Percentiles rank a stretch among this genome's conserved stretches.
Conservation (phyloP, 2,113 vertebrate genomes). For the Takifugu flavidus region DNA sequence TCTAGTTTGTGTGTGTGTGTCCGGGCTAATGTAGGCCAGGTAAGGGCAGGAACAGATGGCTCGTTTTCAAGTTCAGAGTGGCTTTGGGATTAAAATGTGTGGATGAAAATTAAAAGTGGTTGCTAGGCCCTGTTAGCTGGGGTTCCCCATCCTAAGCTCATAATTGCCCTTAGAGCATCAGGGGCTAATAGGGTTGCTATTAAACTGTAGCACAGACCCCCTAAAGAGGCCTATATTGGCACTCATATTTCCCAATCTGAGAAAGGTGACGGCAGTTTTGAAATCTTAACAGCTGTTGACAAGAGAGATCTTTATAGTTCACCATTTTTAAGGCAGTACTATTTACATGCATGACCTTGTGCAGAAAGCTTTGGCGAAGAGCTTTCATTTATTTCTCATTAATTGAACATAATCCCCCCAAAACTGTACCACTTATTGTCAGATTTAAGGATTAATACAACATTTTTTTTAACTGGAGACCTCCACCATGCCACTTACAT, state of each 20-base stretch:
- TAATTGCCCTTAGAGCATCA: constrained; percentile 42
- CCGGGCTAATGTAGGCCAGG: constrained; percentile 59
- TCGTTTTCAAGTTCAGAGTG: constrained; percentile 55
- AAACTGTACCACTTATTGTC: no score
- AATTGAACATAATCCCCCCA: no score
- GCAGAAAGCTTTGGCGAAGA: no score
- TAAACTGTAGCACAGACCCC: constrained; percentile 12
- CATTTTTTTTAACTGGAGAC: no score
- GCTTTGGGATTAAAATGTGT: constrained; percentile 52
- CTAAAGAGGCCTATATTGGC: constrained; percentile 12
- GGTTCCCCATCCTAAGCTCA: constrained; percentile 40
- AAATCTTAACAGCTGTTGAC: not conserved
- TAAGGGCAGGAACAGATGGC: constrained; percentile 55
- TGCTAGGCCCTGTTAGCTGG: constrained; percentile 40
- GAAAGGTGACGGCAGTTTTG: not conserved
- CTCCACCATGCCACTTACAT: no score
- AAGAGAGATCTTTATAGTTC: not conserved
- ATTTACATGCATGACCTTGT: no score
- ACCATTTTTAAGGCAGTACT: no score
- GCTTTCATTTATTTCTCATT: no score
- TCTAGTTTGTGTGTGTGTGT: constrained; percentile 6
- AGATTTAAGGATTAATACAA: no score
- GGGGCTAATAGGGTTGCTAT: constrained; percentile 28
- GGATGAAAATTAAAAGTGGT: constrained; percentile 67
- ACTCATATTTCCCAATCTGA: not conserved